phyloP scores from a whole-genome alignment of 2,113 vertebrate species.

The Corythornis cristatus region DNA sequence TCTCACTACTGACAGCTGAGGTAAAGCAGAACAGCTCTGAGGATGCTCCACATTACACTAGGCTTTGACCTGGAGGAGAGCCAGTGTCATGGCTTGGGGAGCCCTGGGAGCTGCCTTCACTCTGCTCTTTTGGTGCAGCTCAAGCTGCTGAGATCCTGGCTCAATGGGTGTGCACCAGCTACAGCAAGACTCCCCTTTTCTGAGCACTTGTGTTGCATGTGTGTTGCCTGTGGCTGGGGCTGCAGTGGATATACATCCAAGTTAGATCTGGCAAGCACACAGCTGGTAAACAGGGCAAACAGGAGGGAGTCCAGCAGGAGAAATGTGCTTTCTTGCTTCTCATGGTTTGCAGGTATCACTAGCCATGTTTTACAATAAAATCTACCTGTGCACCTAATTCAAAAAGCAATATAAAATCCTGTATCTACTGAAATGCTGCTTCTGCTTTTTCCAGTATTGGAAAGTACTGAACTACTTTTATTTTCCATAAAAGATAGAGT shows the following conservation, averaged over 20 bases:
- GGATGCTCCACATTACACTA: not conserved
- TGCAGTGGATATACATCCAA: not conserved
- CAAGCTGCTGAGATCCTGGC: not conserved
- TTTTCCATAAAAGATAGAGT: not conserved
- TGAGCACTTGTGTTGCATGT: not conserved
- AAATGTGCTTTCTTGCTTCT: not conserved
- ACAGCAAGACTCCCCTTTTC: accelerated
- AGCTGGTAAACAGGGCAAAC: not conserved
- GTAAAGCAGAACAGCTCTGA: not conserved
- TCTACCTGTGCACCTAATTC: not conserved
- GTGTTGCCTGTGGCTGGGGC: not conserved
- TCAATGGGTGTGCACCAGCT: not conserved
- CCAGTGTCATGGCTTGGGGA: not conserved
- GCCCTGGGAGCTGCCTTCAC: not conserved
- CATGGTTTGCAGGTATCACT: not conserved
- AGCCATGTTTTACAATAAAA: not conserved
- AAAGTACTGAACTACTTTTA: not conserved
- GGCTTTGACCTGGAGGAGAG: not conserved
- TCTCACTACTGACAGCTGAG: not conserved
- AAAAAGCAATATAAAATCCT: not conserved
- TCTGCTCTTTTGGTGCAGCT: not conserved
- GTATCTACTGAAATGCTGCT: not conserved
- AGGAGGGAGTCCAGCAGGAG: not conserved
- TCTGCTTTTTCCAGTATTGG: not conserved
- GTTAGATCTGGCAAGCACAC: not conserved